Evolutionary conservation across 2,113 vertebrate species (phyloP).

Genomic region (Bombycilla garrulus): DNA sequence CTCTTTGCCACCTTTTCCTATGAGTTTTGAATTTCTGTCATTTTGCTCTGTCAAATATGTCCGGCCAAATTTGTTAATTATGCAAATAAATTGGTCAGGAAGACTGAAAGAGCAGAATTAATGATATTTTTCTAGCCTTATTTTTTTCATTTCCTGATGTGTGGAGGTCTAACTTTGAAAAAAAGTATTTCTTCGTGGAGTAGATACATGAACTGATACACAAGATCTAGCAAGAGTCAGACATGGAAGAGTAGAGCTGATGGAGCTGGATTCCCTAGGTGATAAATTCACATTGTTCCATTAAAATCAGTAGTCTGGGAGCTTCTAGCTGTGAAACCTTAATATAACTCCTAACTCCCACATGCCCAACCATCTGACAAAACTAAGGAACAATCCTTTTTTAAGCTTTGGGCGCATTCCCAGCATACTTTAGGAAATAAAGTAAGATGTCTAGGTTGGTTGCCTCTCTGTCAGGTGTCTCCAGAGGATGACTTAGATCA

Average conservation of each 20-base stretch:
- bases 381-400: not conserved
- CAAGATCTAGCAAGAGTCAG: not conserved
- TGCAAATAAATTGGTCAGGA: not conserved
- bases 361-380: not conserved
- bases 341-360: not conserved
- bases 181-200: not conserved
- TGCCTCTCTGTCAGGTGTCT: not conserved
- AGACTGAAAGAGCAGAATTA: not conserved
- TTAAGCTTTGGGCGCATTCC: not conserved
- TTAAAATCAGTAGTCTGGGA: conserved; percentile 8
- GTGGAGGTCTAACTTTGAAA: not conserved
- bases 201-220: not conserved
- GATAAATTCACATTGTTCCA: not conserved
- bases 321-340: not conserved
- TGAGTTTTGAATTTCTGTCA: not conserved
- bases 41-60: not conserved
- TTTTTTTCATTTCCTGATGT: not conserved
- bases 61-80: not conserved
- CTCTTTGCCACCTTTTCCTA: not conserved
- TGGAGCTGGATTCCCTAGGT: not conserved
- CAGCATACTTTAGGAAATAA: not conserved
- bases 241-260: not conserved
- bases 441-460: not conserved
- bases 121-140: not conserved
- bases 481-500: not conserved